Conservation (phyloP, 2,888 invertebrate genomes). For the Saturnia pavonia region DNA sequence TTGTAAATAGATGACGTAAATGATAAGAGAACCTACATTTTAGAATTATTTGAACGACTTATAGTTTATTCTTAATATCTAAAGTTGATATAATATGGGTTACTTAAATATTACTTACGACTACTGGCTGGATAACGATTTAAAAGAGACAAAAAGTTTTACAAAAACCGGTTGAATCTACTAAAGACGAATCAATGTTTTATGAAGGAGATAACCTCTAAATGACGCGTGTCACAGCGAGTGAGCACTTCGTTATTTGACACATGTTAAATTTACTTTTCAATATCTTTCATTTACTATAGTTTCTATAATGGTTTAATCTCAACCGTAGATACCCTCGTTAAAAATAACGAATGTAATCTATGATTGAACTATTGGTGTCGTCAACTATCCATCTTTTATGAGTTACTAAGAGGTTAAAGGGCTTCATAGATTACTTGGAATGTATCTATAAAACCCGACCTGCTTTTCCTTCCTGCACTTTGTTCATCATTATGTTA, state of each 20-base stretch:
- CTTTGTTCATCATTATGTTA: slow-evolving; percentile 10
- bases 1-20: background rate
- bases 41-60: background rate
- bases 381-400: background rate
- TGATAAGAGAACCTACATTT: background rate
- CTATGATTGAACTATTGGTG: background rate
- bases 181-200: slow-evolving; percentile 15
- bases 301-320: background rate
- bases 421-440: background rate
- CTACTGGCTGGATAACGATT: background rate
- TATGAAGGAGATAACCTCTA: slow-evolving; percentile 8
- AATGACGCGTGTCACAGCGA: slow-evolving; percentile 13
- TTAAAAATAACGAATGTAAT: background rate
- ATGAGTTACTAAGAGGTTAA: background rate
- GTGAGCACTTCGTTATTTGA: background rate
- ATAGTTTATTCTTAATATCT: background rate
- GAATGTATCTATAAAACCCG: background rate
- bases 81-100: background rate
- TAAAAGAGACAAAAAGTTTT: background rate
- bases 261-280: background rate
- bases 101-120: background rate
- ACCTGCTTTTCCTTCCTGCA: background rate
- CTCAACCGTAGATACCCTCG: background rate
- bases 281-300: background rate
- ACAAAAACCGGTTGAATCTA: slow-evolving; percentile 7